A percentile compares a stretch with the other conserved stretches of the same genome.
Conservation (phyloP, 2,888 invertebrate species). For the Ornithoptera alexandrae region DNA sequence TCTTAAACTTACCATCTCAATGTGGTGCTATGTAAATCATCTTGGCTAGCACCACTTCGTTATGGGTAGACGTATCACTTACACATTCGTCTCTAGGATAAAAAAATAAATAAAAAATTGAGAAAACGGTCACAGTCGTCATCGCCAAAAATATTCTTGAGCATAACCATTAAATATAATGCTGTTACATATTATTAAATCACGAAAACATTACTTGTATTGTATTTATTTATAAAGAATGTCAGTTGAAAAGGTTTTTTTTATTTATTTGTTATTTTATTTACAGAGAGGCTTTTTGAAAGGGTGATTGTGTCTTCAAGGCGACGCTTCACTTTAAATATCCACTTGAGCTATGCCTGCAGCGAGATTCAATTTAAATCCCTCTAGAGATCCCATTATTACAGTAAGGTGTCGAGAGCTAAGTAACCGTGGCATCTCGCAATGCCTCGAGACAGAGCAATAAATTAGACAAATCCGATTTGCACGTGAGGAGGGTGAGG, state of each 20-base stretch:
- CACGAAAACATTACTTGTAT: background rate
- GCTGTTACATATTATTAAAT: no score
- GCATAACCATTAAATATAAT: no score
- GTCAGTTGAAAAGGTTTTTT: background rate
- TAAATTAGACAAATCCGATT: conserved; percentile 79
- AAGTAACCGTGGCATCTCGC: conserved; percentile 70
- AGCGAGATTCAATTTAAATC: conserved; percentile 69
- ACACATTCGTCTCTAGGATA: no score
- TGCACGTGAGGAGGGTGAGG: conserved; percentile 64
- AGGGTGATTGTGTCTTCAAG: conserved; percentile 22
- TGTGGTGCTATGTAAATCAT: no score
- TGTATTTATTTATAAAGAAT: background rate
- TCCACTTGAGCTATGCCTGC: conserved; percentile 47
- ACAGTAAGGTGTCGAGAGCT: conserved; percentile 70
- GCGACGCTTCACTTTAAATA: conserved; percentile 31
- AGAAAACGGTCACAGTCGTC: no score
- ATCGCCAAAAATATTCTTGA: no score
- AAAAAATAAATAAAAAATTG: no score
- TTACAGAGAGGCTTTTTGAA: conserved; percentile 12
- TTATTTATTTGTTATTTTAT: conserved; percentile 15
- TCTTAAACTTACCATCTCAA: no score
- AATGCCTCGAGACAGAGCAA: conserved; percentile 63
- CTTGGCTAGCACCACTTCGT: no score
- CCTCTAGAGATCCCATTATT: conserved; percentile 72
- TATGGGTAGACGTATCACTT: no score